Percentiles rank a stretch among this genome's conserved stretches.
Conservation (phyloP, 1,140 invertebrate genomes). For the Drosophila nigromelanica region DNA sequence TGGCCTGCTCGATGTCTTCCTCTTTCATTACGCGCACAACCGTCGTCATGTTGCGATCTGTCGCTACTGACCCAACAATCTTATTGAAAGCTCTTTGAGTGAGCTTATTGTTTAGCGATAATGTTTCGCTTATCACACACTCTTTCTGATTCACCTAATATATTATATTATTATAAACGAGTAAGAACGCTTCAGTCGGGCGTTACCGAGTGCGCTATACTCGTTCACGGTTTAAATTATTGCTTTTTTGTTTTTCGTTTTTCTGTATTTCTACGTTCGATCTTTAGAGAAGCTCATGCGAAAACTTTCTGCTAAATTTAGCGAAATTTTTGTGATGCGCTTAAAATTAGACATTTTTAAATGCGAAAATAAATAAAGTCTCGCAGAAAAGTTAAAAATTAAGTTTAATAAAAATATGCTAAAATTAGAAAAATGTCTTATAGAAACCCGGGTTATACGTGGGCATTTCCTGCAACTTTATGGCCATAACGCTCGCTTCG, state of each 20-base stretch:
- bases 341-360: no score
- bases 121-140: background rate
- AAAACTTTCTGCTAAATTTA: no score
- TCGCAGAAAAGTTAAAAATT: background rate
- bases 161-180: no score
- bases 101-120: no score
- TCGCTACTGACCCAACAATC: background rate
- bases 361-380: no score
- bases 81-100: background rate
- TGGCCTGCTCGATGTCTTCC: constrained; percentile 24
- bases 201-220: no score
- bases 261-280: no score
- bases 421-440: constrained; percentile 9
- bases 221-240: background rate
- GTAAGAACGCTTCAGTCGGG: no score
- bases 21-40: constrained; percentile 10
- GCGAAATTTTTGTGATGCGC: no score
- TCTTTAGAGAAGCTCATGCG: no score
- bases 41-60: constrained; percentile 6
- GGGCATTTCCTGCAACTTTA: constrained; percentile 62
- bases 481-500: constrained; percentile 47
- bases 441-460: constrained; percentile 9
- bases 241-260: no score
- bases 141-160: no score
- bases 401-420: background rate